Conservation (phyloP, 2,113 vertebrate genomes). For the Arothron firmamentum region DNA sequence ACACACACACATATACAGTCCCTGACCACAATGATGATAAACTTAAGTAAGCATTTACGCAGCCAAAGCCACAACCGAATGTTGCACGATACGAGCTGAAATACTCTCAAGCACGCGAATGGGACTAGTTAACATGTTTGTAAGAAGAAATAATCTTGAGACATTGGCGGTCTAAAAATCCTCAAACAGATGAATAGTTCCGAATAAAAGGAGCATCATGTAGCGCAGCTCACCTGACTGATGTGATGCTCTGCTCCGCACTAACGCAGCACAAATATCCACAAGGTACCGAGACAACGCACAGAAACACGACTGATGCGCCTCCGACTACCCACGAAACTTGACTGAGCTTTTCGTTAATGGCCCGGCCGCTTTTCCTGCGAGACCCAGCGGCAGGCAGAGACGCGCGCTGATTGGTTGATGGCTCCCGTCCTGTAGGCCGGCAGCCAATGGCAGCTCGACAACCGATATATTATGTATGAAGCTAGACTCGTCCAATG, state of each 20-base stretch:
- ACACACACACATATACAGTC: too few species aligned
- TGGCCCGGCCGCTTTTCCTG: conserved; percentile 57
- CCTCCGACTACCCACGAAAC: conserved; percentile 61
- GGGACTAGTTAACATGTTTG: conserved; percentile 55
- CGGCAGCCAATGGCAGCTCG: conserved; percentile 51
- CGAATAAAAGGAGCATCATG: conserved; percentile 9
- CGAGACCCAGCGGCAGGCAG: conserved; percentile 33
- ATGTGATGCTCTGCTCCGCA: conserved; percentile 3
- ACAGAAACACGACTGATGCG: conserved; percentile 3
- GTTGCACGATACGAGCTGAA: not conserved
- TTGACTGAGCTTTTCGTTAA: conserved; percentile 75
- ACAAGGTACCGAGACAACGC: conserved; percentile 21
- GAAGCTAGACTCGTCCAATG: conserved; percentile 58
- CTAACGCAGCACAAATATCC: conserved; percentile 56
- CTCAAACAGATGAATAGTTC: not conserved
- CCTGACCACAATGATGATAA: conserved; percentile 25
- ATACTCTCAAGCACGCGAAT: not conserved
- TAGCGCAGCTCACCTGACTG: conserved; percentile 49
- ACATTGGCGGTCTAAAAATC: conserved; percentile 16
- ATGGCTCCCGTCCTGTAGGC: conserved; percentile 16
- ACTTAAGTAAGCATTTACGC: conserved; percentile 8
- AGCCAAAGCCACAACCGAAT: conserved; percentile 14
- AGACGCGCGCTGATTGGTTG: conserved; percentile 58
- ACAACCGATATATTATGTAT: conserved; percentile 45
- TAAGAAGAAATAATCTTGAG: conserved; percentile 56